Percentiles rank a stretch among this genome's conserved stretches.
phyloP scores from a whole-genome alignment of 2,113 vertebrate species.

The Pollachius pollachius region DNA sequence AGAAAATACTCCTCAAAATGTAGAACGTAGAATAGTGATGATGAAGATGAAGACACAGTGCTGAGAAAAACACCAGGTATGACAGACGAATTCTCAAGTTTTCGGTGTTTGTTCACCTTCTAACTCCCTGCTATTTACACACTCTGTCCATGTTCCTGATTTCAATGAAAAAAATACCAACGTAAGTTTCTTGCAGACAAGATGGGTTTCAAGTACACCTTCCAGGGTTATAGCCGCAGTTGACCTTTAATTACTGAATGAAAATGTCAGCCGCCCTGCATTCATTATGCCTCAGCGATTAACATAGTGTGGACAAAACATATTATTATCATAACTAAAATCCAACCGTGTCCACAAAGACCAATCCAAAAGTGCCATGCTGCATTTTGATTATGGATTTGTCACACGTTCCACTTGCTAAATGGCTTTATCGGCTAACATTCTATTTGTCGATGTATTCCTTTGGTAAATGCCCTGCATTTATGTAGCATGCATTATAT shows the following conservation, averaged over 20 bases:
- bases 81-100: neutral
- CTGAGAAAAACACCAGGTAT: neutral
- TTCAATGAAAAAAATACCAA: neutral
- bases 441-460: neutral
- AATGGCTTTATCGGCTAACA: neutral
- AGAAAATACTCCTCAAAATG: neutral
- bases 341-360: conserved; percentile 38
- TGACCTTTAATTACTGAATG: conserved; percentile 54
- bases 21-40: neutral
- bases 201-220: conserved; percentile 21
- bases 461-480: too few species aligned
- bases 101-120: conserved; percentile 16
- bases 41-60: conserved; percentile 15
- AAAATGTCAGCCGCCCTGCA: conserved; percentile 60
- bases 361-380: conserved; percentile 37
- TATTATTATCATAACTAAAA: conserved; percentile 63
- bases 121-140: neutral
- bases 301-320: conserved; percentile 58
- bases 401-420: neutral
- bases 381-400: conserved; percentile 45
- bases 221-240: conserved; percentile 33
- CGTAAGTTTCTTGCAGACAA: conserved; percentile 7
- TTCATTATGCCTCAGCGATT: conserved; percentile 60
- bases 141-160: neutral
- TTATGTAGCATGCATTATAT: too few species aligned